These are phyloP conservation scores for Strongylocentrotus purpuratus DNA, from an alignment of 35 echinoderm and acorn worm genomes.

Conservation along the genomic window DNA sequence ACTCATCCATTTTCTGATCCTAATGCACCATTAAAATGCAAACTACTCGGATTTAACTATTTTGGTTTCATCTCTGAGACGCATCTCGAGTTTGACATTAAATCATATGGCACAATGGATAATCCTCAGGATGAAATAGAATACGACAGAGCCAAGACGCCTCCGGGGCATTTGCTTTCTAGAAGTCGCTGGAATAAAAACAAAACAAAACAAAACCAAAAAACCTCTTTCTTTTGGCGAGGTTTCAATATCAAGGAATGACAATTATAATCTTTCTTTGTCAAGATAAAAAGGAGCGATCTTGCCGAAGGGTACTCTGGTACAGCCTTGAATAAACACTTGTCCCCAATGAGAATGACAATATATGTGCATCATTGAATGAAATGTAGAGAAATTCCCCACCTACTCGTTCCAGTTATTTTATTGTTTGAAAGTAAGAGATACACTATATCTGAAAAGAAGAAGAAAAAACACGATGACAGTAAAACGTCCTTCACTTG, in stretches of 20 bases:
- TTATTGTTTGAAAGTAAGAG: too few relatives aligned
- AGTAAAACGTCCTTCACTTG: too few relatives aligned
- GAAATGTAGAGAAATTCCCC: background rate
- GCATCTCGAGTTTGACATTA: background rate
- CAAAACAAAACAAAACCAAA: too few relatives aligned
- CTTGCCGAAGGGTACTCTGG: background rate
- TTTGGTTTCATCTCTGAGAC: background rate
- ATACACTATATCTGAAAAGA: too few relatives aligned
- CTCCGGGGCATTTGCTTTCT: background rate
- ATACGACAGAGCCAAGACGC: background rate
- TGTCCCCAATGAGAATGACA: background rate
- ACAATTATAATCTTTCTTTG: background rate
- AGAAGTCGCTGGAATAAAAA: background rate
- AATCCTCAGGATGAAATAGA: background rate
- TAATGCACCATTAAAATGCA: conserved; percentile 12
- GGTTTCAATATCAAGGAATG: background rate
- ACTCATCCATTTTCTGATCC: background rate
- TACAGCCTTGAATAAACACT: background rate
- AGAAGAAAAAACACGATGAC: too few relatives aligned
- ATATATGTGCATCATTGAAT: background rate
- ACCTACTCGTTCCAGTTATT: too few relatives aligned
- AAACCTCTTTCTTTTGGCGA: too few relatives aligned
- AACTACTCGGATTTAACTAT: background rate
- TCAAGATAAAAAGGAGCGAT: background rate
- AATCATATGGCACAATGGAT: background rate